phyloP scores from a whole-genome alignment of 1,140 invertebrate species.

The Caenorhabditis elegans region DNA sequence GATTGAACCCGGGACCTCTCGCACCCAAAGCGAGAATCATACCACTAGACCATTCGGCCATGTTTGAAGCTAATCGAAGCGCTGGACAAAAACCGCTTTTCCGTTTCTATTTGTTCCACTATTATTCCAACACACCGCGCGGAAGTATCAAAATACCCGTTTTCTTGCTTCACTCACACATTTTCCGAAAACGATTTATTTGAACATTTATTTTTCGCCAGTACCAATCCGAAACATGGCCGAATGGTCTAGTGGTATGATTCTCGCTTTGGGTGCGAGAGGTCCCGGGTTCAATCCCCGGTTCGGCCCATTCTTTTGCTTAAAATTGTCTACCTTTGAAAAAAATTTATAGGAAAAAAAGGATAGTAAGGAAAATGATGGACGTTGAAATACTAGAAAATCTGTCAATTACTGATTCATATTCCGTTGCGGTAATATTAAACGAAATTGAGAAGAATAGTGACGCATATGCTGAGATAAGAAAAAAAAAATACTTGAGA shows the following conservation, averaged over 20 bases:
- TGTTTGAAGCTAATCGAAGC: no score
- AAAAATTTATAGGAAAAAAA: neutral
- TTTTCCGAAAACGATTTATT: no score
- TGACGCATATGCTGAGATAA: neutral
- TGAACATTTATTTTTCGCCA: no score
- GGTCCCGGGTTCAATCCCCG: conserved; percentile 61
- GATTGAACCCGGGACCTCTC: conserved; percentile 63
- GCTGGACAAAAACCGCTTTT: no score
- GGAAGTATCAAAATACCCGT: no score
- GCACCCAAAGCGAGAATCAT: conserved; percentile 65
- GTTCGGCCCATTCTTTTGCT: neutral
- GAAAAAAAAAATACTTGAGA: neutral
- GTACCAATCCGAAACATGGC: neutral
- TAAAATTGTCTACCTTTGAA: neutral
- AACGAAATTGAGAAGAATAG: neutral
- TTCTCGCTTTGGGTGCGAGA: conserved; percentile 65
- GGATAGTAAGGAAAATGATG: no score
- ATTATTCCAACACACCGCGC: no score
- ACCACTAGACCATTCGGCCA: conserved; percentile 57
- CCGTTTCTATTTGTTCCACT: no score
- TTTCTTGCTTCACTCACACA: no score
- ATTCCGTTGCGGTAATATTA: conserved; percentile 18
- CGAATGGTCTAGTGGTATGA: conserved; percentile 53
- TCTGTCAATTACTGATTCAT: no score
- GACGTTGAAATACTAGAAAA: no score